Evolutionary conservation across 2,797 vertebrate genomes (phyloP).

Genomic region (Hippocampus kuda): DNA sequence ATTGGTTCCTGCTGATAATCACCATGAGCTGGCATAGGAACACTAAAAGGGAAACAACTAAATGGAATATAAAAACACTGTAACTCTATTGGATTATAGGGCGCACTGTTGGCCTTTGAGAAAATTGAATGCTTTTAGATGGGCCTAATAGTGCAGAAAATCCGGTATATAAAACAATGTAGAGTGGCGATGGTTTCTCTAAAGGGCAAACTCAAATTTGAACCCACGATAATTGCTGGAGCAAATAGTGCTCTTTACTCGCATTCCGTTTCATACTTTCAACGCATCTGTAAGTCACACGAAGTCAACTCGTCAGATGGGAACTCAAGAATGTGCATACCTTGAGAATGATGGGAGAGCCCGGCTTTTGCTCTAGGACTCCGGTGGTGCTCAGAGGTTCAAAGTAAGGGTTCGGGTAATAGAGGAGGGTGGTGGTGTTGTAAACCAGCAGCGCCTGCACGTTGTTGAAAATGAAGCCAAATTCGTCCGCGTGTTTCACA

Average conservation of each 20-base stretch:
- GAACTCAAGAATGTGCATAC: constrained; percentile 52
- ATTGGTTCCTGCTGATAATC: too few species aligned
- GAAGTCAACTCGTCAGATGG: background rate
- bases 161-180: background rate
- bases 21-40: too few species aligned
- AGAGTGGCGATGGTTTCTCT: background rate
- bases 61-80: too few species aligned
- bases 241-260: background rate
- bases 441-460: constrained; percentile 88
- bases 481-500: constrained; percentile 86
- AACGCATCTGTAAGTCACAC: background rate
- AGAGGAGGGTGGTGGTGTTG: constrained; percentile 95
- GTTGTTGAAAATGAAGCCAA: constrained; percentile 97
- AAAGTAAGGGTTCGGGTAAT: constrained; percentile 93
- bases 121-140: too few species aligned
- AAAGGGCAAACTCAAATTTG: background rate
- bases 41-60: too few species aligned
- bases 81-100: too few species aligned
- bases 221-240: background rate
- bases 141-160: too few species aligned
- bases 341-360: constrained; percentile 96
- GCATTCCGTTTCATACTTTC: background rate
- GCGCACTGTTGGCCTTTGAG: too few species aligned
- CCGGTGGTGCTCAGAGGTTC: constrained; percentile 84
- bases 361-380: constrained; percentile 90